Conservation (phyloP, 2,797 vertebrate genomes). For the Myotis daubentonii region DNA sequence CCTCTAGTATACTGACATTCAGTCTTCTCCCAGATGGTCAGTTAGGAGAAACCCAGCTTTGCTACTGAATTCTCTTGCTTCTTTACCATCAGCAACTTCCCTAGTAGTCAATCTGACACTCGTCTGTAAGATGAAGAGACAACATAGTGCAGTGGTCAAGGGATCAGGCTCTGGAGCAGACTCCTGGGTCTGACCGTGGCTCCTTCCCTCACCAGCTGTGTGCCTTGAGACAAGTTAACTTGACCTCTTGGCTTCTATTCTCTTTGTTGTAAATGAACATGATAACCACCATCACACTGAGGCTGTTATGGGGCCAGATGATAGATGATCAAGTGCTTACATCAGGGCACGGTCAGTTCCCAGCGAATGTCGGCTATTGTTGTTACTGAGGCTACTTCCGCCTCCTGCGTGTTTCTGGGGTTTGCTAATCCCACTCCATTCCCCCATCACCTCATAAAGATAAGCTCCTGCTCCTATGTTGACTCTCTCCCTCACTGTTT, state of each 20-base stretch:
- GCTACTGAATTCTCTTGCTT: background rate
- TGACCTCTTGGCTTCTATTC: background rate
- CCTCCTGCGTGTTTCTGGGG: background rate
- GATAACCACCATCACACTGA: background rate
- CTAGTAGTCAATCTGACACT: background rate
- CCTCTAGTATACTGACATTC: rapidly evolving
- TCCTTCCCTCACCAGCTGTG: background rate
- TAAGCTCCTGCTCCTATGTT: background rate
- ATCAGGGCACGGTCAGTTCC: background rate
- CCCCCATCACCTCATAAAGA: background rate
- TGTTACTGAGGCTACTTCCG: rapidly evolving
- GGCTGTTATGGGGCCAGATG: background rate
- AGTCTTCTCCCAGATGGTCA: background rate
- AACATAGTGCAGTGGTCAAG: background rate
- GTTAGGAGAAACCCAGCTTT: background rate
- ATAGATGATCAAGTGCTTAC: background rate
- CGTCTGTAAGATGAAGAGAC: background rate
- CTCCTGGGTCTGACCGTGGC: background rate
- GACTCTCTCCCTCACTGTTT: background rate
- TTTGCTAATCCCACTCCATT: background rate
- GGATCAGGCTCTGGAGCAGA: background rate
- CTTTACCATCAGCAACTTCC: background rate
- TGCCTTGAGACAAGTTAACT: background rate
- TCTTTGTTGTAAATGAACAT: background rate
- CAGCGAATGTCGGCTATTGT: background rate